Conservation (phyloP, 2,797 vertebrate genomes). For the Pangasius djambal region DNA sequence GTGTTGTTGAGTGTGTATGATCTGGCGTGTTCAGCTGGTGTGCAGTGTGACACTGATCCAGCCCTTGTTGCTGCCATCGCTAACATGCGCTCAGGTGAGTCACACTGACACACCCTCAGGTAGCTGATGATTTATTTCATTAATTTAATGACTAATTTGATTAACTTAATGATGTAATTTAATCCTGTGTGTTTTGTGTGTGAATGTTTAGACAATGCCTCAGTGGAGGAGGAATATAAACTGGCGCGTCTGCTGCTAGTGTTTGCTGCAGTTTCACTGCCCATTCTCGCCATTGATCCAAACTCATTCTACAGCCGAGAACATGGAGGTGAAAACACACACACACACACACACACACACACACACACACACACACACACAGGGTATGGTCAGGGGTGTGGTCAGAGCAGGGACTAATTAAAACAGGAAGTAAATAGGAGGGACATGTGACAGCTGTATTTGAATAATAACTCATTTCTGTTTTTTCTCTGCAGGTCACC, state of each 20-base stretch:
- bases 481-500: slow-evolving; percentile 76
- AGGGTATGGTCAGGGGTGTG: not conserved
- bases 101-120: not conserved
- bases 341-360: slow-evolving; percentile 19
- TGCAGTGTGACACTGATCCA: slow-evolving; percentile 87
- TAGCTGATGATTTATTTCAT: not conserved
- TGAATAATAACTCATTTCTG: not conserved
- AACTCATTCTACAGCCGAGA: slow-evolving; percentile 82
- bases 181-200: not conserved
- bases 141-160: not conserved
- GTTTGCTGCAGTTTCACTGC: slow-evolving; percentile 88
- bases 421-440: not conserved
- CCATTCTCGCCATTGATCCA: slow-evolving; percentile 79
- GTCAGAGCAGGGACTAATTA: not conserved
- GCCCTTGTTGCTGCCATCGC: slow-evolving; percentile 81
- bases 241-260: slow-evolving; percentile 87
- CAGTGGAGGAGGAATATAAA: slow-evolving; percentile 90
- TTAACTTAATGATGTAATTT: not conserved
- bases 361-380: slow-evolving; percentile 24
- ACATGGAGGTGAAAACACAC: slow-evolving; percentile 76
- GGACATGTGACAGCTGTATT: not conserved
- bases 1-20: slow-evolving; percentile 86
- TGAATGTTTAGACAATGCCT: slow-evolving; percentile 76
- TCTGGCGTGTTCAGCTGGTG: slow-evolving; percentile 85
- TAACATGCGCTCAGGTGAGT: slow-evolving; percentile 81